A percentile compares a stretch with the other conserved stretches of the same genome.
These are phyloP conservation scores for Forbesichthys agassizii DNA, from an alignment of 2,113 vertebrate species.

Conservation along the genomic window DNA sequence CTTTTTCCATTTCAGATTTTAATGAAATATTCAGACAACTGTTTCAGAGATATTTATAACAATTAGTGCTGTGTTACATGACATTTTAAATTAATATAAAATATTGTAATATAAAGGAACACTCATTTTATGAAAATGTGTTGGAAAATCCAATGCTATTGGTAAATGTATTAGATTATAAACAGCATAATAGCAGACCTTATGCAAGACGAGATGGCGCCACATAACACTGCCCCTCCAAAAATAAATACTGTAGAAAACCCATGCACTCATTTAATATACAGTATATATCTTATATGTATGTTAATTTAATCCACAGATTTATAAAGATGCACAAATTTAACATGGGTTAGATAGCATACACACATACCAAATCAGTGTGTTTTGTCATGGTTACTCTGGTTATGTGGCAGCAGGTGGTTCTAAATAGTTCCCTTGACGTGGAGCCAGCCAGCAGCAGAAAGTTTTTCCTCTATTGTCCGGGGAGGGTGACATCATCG, in stretches of 20 bases:
- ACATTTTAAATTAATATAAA: conserved; percentile 59
- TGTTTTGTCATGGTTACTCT: conserved; percentile 9
- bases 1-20: neutral
- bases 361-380: conserved; percentile 6
- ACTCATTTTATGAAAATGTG: conserved; percentile 54
- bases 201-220: conserved; percentile 37
- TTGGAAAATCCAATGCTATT: conserved; percentile 43
- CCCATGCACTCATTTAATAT: conserved; percentile 43
- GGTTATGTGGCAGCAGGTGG: conserved; percentile 38
- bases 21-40: conserved; percentile 4
- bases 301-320: conserved; percentile 53
- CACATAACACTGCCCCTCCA: conserved; percentile 44
- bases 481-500: conserved; percentile 78
- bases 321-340: conserved; percentile 16
- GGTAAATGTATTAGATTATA: conserved; percentile 43
- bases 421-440: conserved; percentile 23
- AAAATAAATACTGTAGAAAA: conserved; percentile 61
- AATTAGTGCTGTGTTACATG: too few relatives aligned
- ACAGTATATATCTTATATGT: conserved; percentile 26
- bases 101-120: conserved; percentile 65
- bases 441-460: neutral
- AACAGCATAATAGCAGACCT: conserved; percentile 52
- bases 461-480: conserved; percentile 61
- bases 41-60: neutral
- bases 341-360: conserved; percentile 6